Evolutionary conservation across 1,140 invertebrate genomes (phyloP).

Genomic region (Bombus terrestris): DNA sequence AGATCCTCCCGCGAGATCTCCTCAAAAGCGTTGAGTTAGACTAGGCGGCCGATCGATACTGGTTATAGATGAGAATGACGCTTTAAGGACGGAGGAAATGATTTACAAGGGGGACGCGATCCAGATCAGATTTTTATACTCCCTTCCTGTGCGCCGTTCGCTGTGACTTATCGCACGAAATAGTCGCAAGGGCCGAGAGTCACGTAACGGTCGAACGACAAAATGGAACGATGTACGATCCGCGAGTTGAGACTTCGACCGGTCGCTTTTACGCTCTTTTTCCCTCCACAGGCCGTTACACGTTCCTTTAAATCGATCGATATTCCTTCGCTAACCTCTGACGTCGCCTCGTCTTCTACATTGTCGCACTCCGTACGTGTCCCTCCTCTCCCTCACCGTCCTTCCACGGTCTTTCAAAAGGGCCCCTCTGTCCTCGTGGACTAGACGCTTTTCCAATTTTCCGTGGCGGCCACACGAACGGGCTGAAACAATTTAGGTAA

Average conservation of each 20-base stretch:
- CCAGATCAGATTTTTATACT: conserved; percentile 43
- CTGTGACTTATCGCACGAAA: conserved; percentile 55
- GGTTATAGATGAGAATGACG: conserved; percentile 34
- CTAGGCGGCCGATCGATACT: neutral
- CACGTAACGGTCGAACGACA: conserved; percentile 50
- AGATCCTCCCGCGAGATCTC: neutral
- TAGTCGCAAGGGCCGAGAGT: conserved; percentile 49
- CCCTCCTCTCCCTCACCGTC: neutral
- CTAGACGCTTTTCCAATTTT: conserved; percentile 70
- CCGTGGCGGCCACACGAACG: conserved; percentile 64
- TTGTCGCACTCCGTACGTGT: conserved; percentile 39
- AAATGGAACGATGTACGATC: conserved; percentile 53
- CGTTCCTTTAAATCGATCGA: conserved; percentile 52
- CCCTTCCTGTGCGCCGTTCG: neutral
- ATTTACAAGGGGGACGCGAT: conserved; percentile 35
- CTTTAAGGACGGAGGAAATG: conserved; percentile 24
- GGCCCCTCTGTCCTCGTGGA: conserved; percentile 12
- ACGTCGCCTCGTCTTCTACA: conserved; percentile 15
- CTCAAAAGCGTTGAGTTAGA: neutral
- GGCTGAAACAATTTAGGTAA: conserved; percentile 67
- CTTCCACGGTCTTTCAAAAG: neutral
- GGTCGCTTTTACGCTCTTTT: neutral
- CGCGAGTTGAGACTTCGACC: conserved; percentile 12
- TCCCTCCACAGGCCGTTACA: no score
- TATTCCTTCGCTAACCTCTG: conserved; percentile 37